These are phyloP conservation scores for Carpatolechia fugitivella DNA, from an alignment of 2,888 invertebrate species.

Conservation along the genomic window DNA sequence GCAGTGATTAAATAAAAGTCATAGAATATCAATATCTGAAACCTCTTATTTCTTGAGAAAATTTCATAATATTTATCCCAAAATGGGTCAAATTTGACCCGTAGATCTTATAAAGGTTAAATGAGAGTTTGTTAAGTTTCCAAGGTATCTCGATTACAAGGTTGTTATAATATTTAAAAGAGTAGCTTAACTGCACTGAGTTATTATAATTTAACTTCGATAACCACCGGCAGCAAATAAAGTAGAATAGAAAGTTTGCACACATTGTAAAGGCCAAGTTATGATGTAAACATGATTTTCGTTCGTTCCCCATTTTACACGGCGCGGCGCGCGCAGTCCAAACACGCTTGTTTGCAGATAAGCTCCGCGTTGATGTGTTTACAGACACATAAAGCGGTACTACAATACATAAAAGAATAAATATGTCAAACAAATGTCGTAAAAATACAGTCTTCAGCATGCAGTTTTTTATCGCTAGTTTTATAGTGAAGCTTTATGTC, in stretches of 20 bases:
- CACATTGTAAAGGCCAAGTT: slow-evolving; percentile 42
- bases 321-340: slow-evolving; percentile 39
- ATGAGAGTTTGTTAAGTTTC: no score
- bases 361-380: slow-evolving; percentile 40
- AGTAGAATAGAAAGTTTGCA: slow-evolving; percentile 12
- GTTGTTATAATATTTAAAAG: no score
- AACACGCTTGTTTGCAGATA: slow-evolving; percentile 47
- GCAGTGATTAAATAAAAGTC: no score
- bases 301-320: slow-evolving; percentile 48
- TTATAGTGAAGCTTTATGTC: slow-evolving; percentile 10
- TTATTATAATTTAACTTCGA: not conserved
- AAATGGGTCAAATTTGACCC: no score
- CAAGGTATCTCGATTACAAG: no score
- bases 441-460: slow-evolving; percentile 15
- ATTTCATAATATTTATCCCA: no score
- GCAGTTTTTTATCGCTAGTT: slow-evolving; percentile 17
- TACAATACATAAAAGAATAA: slow-evolving; percentile 33
- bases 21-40: no score
- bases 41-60: no score
- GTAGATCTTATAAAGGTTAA: no score
- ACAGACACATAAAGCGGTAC: slow-evolving; percentile 35
- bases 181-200: no score
- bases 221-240: slow-evolving; percentile 8
- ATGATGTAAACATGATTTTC: slow-evolving; percentile 56
- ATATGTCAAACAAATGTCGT: slow-evolving; percentile 23